phyloP scores from a whole-genome alignment of 2,888 invertebrate genomes.

The Brachyopa scutellaris region DNA sequence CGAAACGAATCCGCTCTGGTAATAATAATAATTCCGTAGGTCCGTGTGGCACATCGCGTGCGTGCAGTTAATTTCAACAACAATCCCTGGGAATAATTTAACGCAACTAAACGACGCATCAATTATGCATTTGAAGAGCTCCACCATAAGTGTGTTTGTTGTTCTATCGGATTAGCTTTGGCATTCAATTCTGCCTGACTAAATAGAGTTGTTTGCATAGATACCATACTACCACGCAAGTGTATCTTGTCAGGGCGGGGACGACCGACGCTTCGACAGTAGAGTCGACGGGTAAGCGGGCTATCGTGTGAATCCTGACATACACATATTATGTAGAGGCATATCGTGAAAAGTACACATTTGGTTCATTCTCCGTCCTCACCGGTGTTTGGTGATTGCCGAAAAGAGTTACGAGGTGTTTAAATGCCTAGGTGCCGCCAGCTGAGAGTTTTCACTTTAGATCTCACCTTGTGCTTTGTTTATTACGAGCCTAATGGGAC shows the following conservation, averaged over 20 bases:
- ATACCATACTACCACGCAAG: constrained; percentile 13
- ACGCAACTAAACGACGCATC: constrained; percentile 37
- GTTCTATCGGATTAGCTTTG: constrained; percentile 43
- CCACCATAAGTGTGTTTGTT: constrained; percentile 28
- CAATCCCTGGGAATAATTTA: constrained; percentile 57
- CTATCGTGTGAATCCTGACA: constrained; percentile 34
- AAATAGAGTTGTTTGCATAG: constrained; percentile 52
- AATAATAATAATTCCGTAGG: background rate
- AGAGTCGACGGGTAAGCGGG: background rate
- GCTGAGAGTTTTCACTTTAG: constrained; percentile 42
- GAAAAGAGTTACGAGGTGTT: constrained; percentile 48
- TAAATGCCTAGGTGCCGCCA: constrained; percentile 28
- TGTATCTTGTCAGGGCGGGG: constrained; percentile 14
- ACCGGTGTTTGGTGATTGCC: constrained; percentile 3
- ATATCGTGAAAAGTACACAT: constrained; percentile 51
- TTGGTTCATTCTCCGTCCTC: background rate
- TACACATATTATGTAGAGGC: no score
- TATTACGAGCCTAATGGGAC: constrained; percentile 21
- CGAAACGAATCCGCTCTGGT: background rate
- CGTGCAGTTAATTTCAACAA: constrained; percentile 47
- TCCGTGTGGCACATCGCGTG: constrained; percentile 55
- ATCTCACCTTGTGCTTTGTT: constrained; percentile 13
- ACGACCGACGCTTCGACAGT: no score
- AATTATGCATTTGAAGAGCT: constrained; percentile 40
- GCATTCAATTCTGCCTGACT: constrained; percentile 29